Evolutionary conservation across 2,888 invertebrate species (phyloP).

Genomic region (Heliconius hortense): DNA sequence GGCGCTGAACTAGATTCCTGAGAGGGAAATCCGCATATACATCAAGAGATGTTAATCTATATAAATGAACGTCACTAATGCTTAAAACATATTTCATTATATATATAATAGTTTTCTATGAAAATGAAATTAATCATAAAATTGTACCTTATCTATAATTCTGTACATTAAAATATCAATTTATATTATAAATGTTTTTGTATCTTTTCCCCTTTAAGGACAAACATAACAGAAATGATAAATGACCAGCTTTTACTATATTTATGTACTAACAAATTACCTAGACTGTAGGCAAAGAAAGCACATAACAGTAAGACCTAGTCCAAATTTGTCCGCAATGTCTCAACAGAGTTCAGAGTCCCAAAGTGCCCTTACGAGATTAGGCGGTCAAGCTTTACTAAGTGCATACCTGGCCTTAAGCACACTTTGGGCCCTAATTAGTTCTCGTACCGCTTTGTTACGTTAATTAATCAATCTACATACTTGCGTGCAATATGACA

Average conservation of each 20-base stretch:
- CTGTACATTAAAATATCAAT: no score
- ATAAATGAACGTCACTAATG: neutral
- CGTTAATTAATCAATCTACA: conserved; percentile 39
- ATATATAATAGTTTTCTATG: neutral
- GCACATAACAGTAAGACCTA: conserved; percentile 13
- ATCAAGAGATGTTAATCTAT: conserved; percentile 14
- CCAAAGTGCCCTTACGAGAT: conserved; percentile 43
- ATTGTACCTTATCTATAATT: no score
- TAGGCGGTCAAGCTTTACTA: conserved; percentile 44
- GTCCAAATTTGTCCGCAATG: conserved; percentile 30
- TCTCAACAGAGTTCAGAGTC: conserved; percentile 30
- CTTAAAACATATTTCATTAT: neutral
- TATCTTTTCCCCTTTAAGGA: neutral
- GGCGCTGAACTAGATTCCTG: conserved; percentile 7
- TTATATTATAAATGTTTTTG: neutral
- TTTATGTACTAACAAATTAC: no score
- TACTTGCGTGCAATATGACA: neutral
- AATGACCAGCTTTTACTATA: no score
- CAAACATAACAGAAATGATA: no score
- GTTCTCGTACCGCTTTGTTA: conserved; percentile 41
- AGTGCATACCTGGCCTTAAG: conserved; percentile 37
- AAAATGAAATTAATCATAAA: neutral
- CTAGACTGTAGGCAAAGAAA: neutral
- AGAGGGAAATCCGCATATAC: conserved; percentile 14
- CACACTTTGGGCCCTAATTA: conserved; percentile 41